These are phyloP conservation scores for Spinus olivaceus DNA, from an alignment of 2,797 vertebrate species.

Conservation along the genomic window DNA sequence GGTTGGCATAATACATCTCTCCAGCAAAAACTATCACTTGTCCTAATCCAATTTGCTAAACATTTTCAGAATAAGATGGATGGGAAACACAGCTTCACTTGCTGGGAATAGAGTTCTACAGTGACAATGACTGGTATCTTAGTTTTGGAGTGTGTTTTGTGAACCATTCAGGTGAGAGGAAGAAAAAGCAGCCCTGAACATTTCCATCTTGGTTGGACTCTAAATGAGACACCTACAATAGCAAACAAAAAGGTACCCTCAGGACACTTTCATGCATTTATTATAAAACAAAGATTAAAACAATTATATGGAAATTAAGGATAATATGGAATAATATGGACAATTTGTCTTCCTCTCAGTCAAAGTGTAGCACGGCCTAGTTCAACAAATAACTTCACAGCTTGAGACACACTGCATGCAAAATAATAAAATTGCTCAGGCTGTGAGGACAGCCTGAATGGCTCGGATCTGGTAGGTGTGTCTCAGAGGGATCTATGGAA, in stretches of 20 bases:
- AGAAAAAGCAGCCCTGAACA: constrained; percentile 31
- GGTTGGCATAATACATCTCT: not conserved
- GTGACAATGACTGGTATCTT: not conserved
- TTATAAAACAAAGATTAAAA: constrained; percentile 78
- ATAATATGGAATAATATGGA: constrained; percentile 64
- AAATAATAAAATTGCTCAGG: constrained; percentile 33
- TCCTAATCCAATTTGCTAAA: constrained; percentile 6
- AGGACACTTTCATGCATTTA: constrained; percentile 67
- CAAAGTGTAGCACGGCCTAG: constrained; percentile 58
- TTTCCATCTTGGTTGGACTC: constrained; percentile 46
- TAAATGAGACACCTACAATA: constrained; percentile 65
- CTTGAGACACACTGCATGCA: constrained; percentile 38
- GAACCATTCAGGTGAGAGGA: constrained; percentile 47
- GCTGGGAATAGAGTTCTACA: not conserved
- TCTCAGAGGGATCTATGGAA: not conserved
- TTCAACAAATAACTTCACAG: constrained; percentile 68
- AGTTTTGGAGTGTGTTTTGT: constrained; percentile 5
- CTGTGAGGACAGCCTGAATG: not conserved
- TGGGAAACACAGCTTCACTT: not conserved
- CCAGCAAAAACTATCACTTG: not conserved
- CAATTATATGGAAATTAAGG: constrained; percentile 79
- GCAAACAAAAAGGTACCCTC: constrained; percentile 58
- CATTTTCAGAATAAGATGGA: not conserved
- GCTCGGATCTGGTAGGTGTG: not conserved
- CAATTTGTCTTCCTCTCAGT: constrained; percentile 71